Percentiles rank a stretch among this genome's conserved stretches.
Evolutionary conservation across 2,797 vertebrate species (phyloP).

Genomic region (Alectoris magna): DNA sequence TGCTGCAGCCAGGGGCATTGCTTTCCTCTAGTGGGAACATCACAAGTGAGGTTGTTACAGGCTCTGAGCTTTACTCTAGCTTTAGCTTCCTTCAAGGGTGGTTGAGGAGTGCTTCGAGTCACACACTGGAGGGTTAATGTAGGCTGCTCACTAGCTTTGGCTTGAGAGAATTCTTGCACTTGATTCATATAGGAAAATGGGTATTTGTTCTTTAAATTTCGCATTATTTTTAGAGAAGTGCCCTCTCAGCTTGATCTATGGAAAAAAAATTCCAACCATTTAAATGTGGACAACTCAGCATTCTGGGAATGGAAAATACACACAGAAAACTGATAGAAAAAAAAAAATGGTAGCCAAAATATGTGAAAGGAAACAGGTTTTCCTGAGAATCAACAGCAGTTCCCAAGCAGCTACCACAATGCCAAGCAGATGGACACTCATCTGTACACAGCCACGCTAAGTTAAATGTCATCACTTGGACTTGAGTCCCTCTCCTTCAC

Average conservation of each 20-base stretch:
- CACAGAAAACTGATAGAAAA: neutral
- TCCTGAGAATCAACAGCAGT: neutral
- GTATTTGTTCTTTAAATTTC: neutral
- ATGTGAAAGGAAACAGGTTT: neutral
- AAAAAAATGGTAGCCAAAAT: neutral
- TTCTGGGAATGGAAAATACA: neutral
- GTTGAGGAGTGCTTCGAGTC: neutral
- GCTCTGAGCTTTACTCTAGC: neutral
- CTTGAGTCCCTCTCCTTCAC: neutral
- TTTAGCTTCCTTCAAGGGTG: neutral
- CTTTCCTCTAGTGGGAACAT: neutral
- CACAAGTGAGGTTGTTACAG: neutral
- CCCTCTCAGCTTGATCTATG: neutral
- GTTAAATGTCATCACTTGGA: neutral
- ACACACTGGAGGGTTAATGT: neutral
- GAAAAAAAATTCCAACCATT: neutral
- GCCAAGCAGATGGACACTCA: neutral
- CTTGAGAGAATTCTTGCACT: neutral
- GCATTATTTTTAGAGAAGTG: neutral
- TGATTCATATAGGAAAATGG: neutral
- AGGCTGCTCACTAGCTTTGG: neutral
- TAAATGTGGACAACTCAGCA: neutral
- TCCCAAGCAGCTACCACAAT: neutral
- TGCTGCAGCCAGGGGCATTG: neutral
- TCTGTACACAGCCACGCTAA: neutral